phyloP scores from a whole-genome alignment of 2,888 invertebrate genomes.

The Camptogramma bilineatum region DNA sequence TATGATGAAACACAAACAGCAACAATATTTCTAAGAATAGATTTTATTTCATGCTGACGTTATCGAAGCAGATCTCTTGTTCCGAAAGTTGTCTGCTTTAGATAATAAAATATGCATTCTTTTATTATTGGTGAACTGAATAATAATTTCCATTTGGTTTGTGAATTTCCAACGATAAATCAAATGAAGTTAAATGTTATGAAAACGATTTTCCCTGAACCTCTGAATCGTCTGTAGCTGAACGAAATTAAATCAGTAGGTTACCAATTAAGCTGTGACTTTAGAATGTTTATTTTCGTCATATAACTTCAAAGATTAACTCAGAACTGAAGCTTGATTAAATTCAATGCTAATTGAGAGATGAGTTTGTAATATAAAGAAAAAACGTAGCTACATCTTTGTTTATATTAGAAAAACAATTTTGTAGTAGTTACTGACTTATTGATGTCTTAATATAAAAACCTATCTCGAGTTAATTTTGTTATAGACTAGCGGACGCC shows the following conservation, averaged over 20 bases:
- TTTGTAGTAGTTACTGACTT: too few species aligned
- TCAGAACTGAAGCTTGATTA: neutral
- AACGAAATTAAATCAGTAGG: slow-evolving; percentile 18
- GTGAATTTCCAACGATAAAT: slow-evolving; percentile 29
- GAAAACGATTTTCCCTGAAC: slow-evolving; percentile 27
- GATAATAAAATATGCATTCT: slow-evolving; percentile 25
- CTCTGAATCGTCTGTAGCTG: slow-evolving; percentile 13
- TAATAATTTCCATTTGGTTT: slow-evolving; percentile 24
- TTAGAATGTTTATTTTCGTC: slow-evolving; percentile 10
- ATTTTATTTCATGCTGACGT: slow-evolving; percentile 4
- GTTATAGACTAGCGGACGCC: too few species aligned
- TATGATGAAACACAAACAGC: neutral
- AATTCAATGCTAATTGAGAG: neutral
- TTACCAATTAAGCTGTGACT: slow-evolving; percentile 9
- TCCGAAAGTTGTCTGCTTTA: slow-evolving; percentile 4
- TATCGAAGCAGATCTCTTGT: slow-evolving; percentile 8
- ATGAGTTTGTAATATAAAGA: neutral
- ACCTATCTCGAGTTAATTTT: too few species aligned
- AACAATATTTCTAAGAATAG: slow-evolving; percentile 1
- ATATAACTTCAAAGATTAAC: neutral
- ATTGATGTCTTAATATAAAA: too few species aligned
- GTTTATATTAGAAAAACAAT: too few species aligned
- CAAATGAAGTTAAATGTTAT: slow-evolving; percentile 29
- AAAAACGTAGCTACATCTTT: too few species aligned
- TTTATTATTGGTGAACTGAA: slow-evolving; percentile 24